phyloP scores from a whole-genome alignment of 2,888 invertebrate genomes.

The Catotricha subobsoleta region DNA sequence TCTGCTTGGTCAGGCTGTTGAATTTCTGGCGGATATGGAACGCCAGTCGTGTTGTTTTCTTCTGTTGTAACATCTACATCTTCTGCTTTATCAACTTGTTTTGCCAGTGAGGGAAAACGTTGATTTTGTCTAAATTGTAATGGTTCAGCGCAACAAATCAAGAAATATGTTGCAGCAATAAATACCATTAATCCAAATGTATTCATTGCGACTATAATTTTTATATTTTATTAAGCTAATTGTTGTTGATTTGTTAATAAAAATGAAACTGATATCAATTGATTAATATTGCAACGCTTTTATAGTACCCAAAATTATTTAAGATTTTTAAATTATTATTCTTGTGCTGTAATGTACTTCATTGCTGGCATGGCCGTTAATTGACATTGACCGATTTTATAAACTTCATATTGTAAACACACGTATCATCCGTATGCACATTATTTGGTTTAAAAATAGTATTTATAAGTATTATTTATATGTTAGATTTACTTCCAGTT shows the following conservation, averaged over 20 bases:
- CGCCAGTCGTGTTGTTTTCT: background rate
- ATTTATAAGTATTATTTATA: too few species aligned
- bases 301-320: conserved; percentile 2
- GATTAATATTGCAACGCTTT: background rate
- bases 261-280: conserved; percentile 6
- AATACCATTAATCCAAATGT: conserved; percentile 1
- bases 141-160: background rate
- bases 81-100: background rate
- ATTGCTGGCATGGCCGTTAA: too few species aligned
- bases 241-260: background rate
- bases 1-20: too few species aligned
- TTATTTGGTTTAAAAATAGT: too few species aligned
- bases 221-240: background rate
- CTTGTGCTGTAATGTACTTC: too few species aligned
- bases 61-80: background rate
- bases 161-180: background rate
- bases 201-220: background rate
- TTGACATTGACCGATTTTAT: too few species aligned
- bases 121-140: conserved; percentile 2
- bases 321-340: too few species aligned
- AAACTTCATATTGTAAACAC: too few species aligned
- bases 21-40: too few species aligned
- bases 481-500: too few species aligned
- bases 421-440: too few species aligned
- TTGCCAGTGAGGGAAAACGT: background rate